A percentile compares a stretch with the other conserved stretches of the same genome.
These are phyloP conservation scores for Arizona elegans DNA, from an alignment of 2,113 vertebrate species.

Conservation along the genomic window DNA sequence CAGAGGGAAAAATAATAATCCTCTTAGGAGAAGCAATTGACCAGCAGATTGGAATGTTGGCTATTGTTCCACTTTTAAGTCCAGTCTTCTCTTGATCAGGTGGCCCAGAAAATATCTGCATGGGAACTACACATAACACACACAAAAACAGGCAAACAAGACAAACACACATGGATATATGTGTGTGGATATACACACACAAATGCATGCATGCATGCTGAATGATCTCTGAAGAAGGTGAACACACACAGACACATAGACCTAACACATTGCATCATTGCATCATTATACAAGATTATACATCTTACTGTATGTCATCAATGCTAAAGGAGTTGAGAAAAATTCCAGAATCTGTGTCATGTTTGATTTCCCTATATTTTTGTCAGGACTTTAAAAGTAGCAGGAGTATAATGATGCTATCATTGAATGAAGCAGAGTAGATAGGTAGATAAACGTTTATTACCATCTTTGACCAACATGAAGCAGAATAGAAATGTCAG, in stretches of 20 bases:
- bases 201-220: not conserved
- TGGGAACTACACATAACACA: not conserved
- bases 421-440: not conserved
- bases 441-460: not conserved
- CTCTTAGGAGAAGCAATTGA: not conserved
- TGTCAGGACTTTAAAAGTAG: not conserved
- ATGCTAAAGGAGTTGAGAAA: not conserved
- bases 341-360: not conserved
- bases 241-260: not conserved
- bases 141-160: not conserved
- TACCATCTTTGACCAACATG: not conserved
- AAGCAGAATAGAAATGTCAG: not conserved
- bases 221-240: not conserved
- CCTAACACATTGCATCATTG: not conserved
- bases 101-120: not conserved
- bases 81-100: not conserved
- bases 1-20: not conserved
- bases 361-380: not conserved
- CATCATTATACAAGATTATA: not conserved
- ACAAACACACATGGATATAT: not conserved
- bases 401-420: not conserved
- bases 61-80: not conserved
- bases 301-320: not conserved
- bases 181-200: not conserved
- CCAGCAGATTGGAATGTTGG: not conserved